Percentiles rank a stretch among this genome's conserved stretches.
phyloP scores from a whole-genome alignment of 2,113 vertebrate species.

The Sakesphorus luctuosus region DNA sequence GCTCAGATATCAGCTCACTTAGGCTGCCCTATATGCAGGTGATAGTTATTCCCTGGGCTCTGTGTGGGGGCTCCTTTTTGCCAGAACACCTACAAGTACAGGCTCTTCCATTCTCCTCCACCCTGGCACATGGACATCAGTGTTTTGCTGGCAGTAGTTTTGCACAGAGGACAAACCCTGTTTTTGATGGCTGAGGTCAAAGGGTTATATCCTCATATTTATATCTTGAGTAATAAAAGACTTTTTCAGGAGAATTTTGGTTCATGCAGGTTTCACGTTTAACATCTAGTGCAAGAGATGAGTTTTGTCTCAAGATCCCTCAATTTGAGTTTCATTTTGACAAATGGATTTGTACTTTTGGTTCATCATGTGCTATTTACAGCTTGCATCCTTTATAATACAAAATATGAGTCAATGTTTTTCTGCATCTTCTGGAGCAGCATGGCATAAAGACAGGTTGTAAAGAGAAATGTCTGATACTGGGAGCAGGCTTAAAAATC shows the following conservation, averaged over 20 bases:
- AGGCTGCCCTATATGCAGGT: accelerated
- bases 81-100: too few relatives aligned
- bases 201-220: not conserved
- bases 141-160: not conserved
- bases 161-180: not conserved
- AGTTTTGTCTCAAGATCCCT: not conserved
- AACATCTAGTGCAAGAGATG: accelerated
- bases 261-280: too few relatives aligned
- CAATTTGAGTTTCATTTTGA: not conserved
- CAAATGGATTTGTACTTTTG: not conserved
- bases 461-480: not conserved
- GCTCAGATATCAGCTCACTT: accelerated
- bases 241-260: not conserved
- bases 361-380: not conserved
- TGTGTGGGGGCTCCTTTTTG: not conserved
- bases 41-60: not conserved
- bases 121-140: accelerated
- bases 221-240: not conserved
- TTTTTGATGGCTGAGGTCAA: not conserved
- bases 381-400: not conserved
- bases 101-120: accelerated
- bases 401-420: not conserved
- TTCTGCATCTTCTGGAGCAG: not conserved
- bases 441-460: not conserved
- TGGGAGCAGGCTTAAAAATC: not conserved